Base-by-base conservation (phyloP, 2,888 invertebrate species). In the Steinernema scapterisci region DNA sequence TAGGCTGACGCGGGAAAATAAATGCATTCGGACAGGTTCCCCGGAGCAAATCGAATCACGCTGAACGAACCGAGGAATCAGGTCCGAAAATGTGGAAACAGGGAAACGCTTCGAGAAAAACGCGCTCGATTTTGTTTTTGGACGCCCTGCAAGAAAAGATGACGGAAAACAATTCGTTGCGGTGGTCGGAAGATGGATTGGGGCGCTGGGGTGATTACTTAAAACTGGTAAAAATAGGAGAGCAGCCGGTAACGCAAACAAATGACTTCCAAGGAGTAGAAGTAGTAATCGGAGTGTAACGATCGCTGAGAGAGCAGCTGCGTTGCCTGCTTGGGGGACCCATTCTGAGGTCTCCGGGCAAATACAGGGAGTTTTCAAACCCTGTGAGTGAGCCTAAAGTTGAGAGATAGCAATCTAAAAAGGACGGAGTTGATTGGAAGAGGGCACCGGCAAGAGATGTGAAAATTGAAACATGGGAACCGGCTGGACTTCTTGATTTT, bases 1-100 rank as follows among this genome's bases (percentile, higher is more conserved):
- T 2, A 25, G 16, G 63, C 9, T 27, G 31, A 63, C 54, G 54
- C 54, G 63, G 63, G 27, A 27, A 63, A 63, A 63, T 31, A 63
- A 31, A 31, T 63, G 9, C 19, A 6, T 23, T 19, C 63, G 27
- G 31, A 63, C 63, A 63, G 63, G 63, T 63, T 63, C 27, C 38
- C 31, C 48, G 38, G 38, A 21, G 21, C 52, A 31, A 31, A 16
- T 31, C 63, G 31, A 54, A 54, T 25, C 54, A 48, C 48, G 19
- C 48, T 48, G 23, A 54, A 25, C 23, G 23, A 54, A 25, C 23
- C 54, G 63, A 63, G 38, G 31, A 31, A 63, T 63, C 63, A 27
- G 63, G 63, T 63, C 23, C 54, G 25, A 25, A 54, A 25, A 25
- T 21, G 54, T 19, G 54, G 54, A 54, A 25, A 23, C 19, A 25